These are phyloP conservation scores for Diarsia rubi DNA, from an alignment of 2,888 invertebrate species.

Conservation along the genomic window DNA sequence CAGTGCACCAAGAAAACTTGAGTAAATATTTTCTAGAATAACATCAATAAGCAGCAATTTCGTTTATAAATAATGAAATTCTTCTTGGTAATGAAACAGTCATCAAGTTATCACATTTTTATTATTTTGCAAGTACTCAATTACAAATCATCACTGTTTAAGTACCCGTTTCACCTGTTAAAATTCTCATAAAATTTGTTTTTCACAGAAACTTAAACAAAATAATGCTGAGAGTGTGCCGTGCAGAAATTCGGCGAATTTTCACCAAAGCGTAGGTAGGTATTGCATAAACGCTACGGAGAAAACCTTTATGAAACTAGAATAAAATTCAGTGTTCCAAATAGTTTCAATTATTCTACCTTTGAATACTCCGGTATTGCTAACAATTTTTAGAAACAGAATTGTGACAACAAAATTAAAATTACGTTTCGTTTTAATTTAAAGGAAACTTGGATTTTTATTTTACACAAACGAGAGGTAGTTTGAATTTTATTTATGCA, in stretches of 20 bases:
- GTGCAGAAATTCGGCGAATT: conserved; percentile 35
- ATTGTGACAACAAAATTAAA: conserved; percentile 20
- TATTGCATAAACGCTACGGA: conserved; percentile 32
- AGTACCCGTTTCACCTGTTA: not conserved
- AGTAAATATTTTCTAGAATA: not conserved
- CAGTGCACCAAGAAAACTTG: not conserved
- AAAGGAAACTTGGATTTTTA: not conserved
- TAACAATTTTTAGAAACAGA: conserved; percentile 16
- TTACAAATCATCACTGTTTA: not conserved
- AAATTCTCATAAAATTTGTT: not conserved
- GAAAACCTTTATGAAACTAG: conserved; percentile 61
- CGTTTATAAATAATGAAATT: not conserved
- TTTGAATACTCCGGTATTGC: conserved; percentile 32
- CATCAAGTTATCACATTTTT: not conserved
- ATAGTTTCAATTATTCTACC: conserved; percentile 55
- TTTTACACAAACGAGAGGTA: not conserved
- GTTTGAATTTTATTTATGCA: conserved; percentile 20
- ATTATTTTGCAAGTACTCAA: not conserved
- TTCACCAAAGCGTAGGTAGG: conserved; percentile 8
- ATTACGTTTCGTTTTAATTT: conserved; percentile 25
- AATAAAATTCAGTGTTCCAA: conserved; percentile 44
- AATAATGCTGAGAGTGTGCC: not conserved
- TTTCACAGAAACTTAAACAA: conserved; percentile 9
- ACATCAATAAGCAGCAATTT: not conserved
- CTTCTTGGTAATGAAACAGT: not conserved